Conservation (phyloP, 1,140 invertebrate genomes). For the Adelges cooleyi region DNA sequence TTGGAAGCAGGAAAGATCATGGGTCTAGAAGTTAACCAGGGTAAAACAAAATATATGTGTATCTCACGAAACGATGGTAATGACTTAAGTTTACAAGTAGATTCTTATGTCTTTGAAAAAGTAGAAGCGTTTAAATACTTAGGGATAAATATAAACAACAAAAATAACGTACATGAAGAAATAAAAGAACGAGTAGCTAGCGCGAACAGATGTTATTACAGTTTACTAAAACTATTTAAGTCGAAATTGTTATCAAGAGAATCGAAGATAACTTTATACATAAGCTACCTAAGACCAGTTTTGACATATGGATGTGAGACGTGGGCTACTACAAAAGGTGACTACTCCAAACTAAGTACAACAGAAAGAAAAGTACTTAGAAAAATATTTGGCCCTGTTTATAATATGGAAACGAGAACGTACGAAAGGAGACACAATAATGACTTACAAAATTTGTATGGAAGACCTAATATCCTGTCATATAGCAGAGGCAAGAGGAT, state of each 20-base stretch:
- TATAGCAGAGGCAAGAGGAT: background rate
- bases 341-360: slow-evolving; percentile 1
- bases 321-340: background rate
- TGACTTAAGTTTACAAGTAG: background rate
- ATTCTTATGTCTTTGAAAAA: slow-evolving; percentile 19
- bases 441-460: background rate
- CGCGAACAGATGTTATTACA: background rate
- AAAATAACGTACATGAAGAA: slow-evolving; percentile 9
- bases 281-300: slow-evolving; percentile 2
- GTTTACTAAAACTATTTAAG: slow-evolving; percentile 1
- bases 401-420: background rate
- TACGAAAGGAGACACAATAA: background rate
- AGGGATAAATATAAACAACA: slow-evolving; percentile 11
- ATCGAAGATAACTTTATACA: background rate
- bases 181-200: background rate
- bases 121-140: slow-evolving; percentile 25
- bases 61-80: background rate
- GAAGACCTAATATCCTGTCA: background rate
- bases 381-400: background rate
- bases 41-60: slow-evolving; percentile 26
- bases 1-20: slow-evolving; percentile 3
- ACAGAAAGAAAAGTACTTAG: background rate
- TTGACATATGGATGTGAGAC: background rate
- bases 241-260: background rate
- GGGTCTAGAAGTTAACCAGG: background rate